Base-by-base conservation (phyloP, 2,888 invertebrate genomes). In the Drosophila lacicola region DNA sequence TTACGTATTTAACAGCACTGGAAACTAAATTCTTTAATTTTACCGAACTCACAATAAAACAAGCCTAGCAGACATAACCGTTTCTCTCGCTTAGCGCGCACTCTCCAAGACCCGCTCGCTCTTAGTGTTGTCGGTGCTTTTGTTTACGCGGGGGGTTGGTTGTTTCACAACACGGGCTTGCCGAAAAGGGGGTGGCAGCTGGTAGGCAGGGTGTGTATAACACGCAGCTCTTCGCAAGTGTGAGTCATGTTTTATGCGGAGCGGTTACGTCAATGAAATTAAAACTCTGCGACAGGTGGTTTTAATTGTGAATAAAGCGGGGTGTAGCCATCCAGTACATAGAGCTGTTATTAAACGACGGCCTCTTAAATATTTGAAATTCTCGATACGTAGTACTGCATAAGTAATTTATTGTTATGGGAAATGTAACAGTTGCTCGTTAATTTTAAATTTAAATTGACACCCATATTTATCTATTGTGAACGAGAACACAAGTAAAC, bases 371-470 rank as follows among this genome's bases (percentile, higher is more conserved):
- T 41, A 33, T 51, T 57, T 11, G 9, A 62, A 58, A 46, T 21
- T 39, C 17, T 4, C 45, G 17, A 25, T 58, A 17, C 45, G 25
- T 54, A 45, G 34, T 39, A 21, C 11, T 14, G 50, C 65, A 72
- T 51, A 45, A 53, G 29, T 49, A 39, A 57, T 54, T 57, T 44
- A 36, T 47, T 44, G 53, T 9, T 17, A 10, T 13, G 70, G 67
- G 66, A 73, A 75, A 73, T 42, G 13, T 75, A 53, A 44, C 82
- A 78, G 62, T 41, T 74, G 88, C 37, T 45, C 62, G 85, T 70
- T 76, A 83, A 83, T 82, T 82, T 55, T 25, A 50, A 65, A 87
- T 70, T 62, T 37, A 64, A 61, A 69, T 65, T 54, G 44, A 60
- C 42, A 51, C 25, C 6, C 3, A 11, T 50, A 37, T 19, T n/a